Evolutionary conservation across 92 coral and sea anemone genomes (phyloP).

Genomic region (Hydrozoanthus gracilis): DNA sequence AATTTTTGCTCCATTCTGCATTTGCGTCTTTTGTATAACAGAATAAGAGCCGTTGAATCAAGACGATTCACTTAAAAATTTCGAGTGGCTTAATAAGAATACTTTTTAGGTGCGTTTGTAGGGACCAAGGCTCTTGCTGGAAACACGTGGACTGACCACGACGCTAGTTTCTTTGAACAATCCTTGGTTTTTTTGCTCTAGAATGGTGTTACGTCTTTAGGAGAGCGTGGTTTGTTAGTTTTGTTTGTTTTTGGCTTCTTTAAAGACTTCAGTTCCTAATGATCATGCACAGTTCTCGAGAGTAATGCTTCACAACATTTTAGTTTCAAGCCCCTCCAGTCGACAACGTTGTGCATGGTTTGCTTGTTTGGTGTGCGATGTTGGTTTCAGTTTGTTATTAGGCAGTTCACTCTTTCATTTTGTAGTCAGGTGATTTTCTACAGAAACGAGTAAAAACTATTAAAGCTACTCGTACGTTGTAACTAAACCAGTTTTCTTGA

Average conservation of each 20-base stretch:
- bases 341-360: neutral
- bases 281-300: neutral
- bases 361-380: neutral
- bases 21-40: neutral
- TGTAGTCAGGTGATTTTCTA: no score
- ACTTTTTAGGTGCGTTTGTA: neutral
- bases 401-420: neutral
- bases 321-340: neutral
- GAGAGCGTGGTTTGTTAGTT: neutral
- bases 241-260: neutral
- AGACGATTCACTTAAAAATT: neutral
- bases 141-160: constrained; percentile 10
- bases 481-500: no score
- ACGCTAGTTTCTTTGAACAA: neutral
- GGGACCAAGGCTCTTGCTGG: neutral
- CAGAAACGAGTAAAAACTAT: no score
- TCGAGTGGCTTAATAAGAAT: neutral
- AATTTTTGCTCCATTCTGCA: neutral
- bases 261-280: neutral
- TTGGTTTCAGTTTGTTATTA: neutral
- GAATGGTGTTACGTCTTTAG: neutral
- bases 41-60: neutral
- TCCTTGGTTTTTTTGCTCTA: neutral
- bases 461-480: no score
- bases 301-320: neutral